Conservation (phyloP, 2,888 invertebrate species). For the Halocaridina rubra region DNA sequence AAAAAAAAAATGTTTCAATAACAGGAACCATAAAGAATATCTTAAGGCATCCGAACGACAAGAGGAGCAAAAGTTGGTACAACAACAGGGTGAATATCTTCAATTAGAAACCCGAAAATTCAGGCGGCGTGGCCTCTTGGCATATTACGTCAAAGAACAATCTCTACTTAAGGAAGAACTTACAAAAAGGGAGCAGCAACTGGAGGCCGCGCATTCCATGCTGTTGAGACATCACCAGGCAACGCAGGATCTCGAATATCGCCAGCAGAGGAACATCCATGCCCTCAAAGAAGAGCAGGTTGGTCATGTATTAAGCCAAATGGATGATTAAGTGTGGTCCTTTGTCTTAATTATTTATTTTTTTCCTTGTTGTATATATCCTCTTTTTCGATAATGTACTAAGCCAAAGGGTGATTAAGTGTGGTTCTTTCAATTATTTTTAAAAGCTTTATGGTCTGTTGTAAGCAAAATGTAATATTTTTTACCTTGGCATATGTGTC, state of each 20-base stretch:
- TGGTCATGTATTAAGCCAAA: too few species aligned
- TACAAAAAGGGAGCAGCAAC: slow-evolving; percentile 92
- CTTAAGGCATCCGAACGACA: slow-evolving; percentile 90
- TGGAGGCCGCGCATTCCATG: slow-evolving; percentile 95
- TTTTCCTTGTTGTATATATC: too few species aligned
- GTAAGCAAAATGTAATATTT: too few species aligned
- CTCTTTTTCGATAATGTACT: too few species aligned
- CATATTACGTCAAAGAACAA: slow-evolving; percentile 75
- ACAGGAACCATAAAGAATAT: slow-evolving; percentile 81
- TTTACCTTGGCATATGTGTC: too few species aligned
- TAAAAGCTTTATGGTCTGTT: too few species aligned
- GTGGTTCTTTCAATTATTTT: too few species aligned
- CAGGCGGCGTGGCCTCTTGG: slow-evolving; percentile 87
- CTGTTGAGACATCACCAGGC: slow-evolving; percentile 95
- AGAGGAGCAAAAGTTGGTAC: slow-evolving; percentile 87
- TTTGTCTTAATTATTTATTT: too few species aligned
- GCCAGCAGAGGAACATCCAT: slow-evolving; percentile 95
- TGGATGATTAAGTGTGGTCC: too few species aligned
- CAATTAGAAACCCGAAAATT: slow-evolving; percentile 93
- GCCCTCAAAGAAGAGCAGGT: slow-evolving; percentile 88
- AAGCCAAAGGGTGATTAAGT: too few species aligned
- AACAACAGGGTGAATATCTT: slow-evolving; percentile 89
- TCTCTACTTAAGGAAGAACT: slow-evolving; percentile 89
- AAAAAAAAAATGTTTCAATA: neutral
- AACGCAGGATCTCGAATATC: slow-evolving; percentile 94